phyloP scores from a whole-genome alignment of 2,113 vertebrate genomes.

The Todiramphus chloris region DNA sequence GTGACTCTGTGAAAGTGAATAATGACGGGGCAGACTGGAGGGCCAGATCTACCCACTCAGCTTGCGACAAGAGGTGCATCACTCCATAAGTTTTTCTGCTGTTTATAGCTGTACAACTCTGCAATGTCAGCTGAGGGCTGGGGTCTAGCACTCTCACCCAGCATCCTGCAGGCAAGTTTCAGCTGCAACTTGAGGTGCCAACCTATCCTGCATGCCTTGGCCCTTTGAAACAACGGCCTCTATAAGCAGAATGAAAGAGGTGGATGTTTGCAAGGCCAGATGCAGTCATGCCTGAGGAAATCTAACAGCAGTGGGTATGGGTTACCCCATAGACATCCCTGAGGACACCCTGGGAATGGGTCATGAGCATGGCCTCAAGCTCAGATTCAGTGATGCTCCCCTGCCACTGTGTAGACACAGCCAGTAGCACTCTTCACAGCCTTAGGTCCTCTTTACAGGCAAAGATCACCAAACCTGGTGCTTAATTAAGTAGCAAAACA shows the following conservation, averaged over 20 bases:
- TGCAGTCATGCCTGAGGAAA: background rate
- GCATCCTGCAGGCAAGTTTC: background rate
- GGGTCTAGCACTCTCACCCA: background rate
- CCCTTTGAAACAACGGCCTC: too few species aligned
- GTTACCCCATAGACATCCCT: background rate
- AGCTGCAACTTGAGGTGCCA: background rate
- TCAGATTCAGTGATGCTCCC: background rate
- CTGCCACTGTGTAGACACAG: background rate
- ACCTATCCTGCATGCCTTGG: background rate
- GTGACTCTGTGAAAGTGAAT: background rate
- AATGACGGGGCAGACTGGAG: background rate
- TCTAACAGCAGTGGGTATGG: background rate
- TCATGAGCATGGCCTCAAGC: background rate
- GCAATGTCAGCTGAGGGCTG: background rate
- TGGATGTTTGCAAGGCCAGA: background rate
- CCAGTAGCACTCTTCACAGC: background rate
- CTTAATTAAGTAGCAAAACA: background rate
- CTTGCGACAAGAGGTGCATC: background rate
- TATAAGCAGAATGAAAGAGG: background rate
- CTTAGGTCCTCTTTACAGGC: background rate
- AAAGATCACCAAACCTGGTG: background rate
- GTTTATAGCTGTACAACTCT: background rate
- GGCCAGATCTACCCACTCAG: background rate
- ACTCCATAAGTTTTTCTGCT: background rate
- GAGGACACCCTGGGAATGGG: background rate